Evolutionary conservation across 2,797 vertebrate genomes (phyloP), one percentile per base, ranked within the genome.

Genomic region (Borostomias antarcticus): DNA sequence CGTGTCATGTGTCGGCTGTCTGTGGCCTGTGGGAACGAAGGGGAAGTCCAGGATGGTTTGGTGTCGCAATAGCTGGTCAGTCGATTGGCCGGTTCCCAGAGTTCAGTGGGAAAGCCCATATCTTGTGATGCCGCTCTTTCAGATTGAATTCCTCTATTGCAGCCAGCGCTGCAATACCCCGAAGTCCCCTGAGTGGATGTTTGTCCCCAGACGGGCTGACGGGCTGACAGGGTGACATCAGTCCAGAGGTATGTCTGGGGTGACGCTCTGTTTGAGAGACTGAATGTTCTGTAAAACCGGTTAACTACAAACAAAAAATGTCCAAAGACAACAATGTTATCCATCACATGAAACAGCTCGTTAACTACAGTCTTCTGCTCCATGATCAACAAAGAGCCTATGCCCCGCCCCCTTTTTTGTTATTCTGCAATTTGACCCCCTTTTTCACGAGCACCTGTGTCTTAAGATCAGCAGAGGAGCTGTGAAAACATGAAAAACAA

Each of bases 401-500:
- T 1, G 56, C 59, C 61, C 66, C 25, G 69, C 51, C 69, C 48
- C 62, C 73, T 58, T 58, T 67, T 29, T 0, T 86, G 79, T 85
- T 87, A 88, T 87, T 82, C 58, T 79, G 85, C 84, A 85, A 89
- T 69, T 65, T 29, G 77, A 89, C 58, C 83, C 80, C 35, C 19
- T 63, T 10, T 33, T 52, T 78, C 53, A 10, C 28, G 75, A 70
- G 77, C 82, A 85, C 81, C 81, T 80, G 81, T 66, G 57, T 72
- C 86, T 78, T 65, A 63, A 84, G 74, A 74, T 77, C 72, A 67
- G 67, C 78, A 66, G 43, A 62, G 67, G 37, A 13, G 72, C 79
- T 76, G 79, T 54, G 64, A 80, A 74, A 72, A 62, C 54, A 66
- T 57, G 70, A 79, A 82, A 87, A 85, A 83, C 80, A 81, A 76